Evolutionary conservation across 2,113 vertebrate genomes (phyloP).

Genomic region (Opisthocomus hoazin): DNA sequence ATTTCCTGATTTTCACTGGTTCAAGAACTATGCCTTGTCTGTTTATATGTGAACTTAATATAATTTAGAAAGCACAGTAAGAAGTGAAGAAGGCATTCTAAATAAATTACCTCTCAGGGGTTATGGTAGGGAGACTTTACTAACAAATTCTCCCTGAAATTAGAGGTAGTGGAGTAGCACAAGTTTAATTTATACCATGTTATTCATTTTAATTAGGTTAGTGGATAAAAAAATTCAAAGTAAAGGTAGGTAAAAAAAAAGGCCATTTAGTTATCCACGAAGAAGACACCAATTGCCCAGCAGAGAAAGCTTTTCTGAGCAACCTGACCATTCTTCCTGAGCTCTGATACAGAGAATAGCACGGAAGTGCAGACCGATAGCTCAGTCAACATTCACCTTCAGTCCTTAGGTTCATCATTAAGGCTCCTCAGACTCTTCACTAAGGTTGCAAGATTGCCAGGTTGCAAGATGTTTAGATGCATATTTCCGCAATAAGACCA

Average conservation of each 20-base stretch:
- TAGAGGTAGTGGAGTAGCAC: not conserved
- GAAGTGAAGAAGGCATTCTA: not conserved
- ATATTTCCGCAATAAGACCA: not conserved
- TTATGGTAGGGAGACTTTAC: not conserved
- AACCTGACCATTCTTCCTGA: not conserved
- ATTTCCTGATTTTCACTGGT: not conserved
- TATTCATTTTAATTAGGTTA: not conserved
- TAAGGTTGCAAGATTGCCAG: not conserved
- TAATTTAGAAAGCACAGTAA: not conserved
- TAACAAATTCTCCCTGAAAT: slow-evolving; percentile 2
- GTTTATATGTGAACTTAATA: not conserved
- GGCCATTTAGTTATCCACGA: not conserved
- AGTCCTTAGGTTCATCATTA: not conserved
- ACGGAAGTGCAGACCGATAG: not conserved
- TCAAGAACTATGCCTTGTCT: not conserved
- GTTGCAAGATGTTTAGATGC: not conserved
- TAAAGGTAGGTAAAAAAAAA: not conserved
- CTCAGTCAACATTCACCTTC: not conserved
- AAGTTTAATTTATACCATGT: not conserved
- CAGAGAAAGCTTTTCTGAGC: not conserved
- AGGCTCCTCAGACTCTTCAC: not conserved
- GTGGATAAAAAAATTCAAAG: not conserved
- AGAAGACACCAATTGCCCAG: not conserved
- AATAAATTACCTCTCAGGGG: not conserved
- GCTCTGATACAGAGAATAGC: not conserved